Percentiles rank a stretch among this genome's conserved stretches.
Conservation (phyloP, 1,140 invertebrate genomes). For the Sinonovacula constricta region DNA sequence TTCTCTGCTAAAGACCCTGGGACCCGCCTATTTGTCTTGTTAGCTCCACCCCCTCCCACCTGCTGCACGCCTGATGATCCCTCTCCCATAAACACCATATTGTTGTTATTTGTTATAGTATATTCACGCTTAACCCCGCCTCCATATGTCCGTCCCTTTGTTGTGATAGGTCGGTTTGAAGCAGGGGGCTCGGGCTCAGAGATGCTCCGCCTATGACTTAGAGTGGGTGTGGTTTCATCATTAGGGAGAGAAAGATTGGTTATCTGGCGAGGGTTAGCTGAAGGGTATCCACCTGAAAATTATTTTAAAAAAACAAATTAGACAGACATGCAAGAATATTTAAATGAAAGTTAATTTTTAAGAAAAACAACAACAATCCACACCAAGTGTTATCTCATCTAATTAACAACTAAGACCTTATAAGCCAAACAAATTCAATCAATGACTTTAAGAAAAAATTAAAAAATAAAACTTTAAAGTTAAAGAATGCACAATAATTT, state of each 20-base stretch:
- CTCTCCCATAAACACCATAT: slow-evolving; percentile 55
- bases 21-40: slow-evolving; percentile 19
- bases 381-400: too few species aligned
- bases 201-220: slow-evolving; percentile 15
- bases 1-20: slow-evolving; percentile 55
- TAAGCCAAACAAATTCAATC: too few species aligned
- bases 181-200: slow-evolving; percentile 36
- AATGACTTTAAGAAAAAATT: too few species aligned
- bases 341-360: too few species aligned
- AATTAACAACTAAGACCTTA: too few species aligned
- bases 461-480: too few species aligned
- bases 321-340: too few species aligned
- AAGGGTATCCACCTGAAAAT: slow-evolving; percentile 6
- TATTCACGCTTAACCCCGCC: slow-evolving; percentile 23
- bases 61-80: slow-evolving; percentile 19
- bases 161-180: slow-evolving; percentile 27
- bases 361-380: too few species aligned
- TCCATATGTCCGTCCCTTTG: slow-evolving; percentile 20
- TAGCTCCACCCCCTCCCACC: slow-evolving; percentile 3
- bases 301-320: too few species aligned
- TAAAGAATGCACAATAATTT: too few species aligned
- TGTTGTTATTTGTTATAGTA: slow-evolving; percentile 45
- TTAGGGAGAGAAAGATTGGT: slow-evolving; percentile 13
- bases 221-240: neutral
- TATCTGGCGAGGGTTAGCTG: neutral